phyloP scores from a whole-genome alignment of 1,140 invertebrate species.

The Hyles euphorbiae region DNA sequence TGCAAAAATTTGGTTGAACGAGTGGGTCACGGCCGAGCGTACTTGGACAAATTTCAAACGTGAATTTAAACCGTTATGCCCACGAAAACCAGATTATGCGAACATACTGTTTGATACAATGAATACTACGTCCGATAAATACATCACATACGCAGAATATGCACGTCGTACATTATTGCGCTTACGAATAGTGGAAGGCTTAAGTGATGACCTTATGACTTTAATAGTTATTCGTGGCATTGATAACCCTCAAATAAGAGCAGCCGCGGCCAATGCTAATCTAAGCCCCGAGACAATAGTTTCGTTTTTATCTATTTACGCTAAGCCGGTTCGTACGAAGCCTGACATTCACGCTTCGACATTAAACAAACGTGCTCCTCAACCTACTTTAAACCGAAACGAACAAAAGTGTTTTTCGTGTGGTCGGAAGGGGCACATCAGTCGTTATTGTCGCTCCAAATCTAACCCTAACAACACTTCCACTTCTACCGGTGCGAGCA shows the following conservation, averaged over 20 bases:
- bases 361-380: too few relatives aligned
- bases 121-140: constrained; percentile 9
- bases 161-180: constrained; percentile 4
- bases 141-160: constrained; percentile 3
- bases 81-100: constrained; percentile 7
- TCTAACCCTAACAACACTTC: background rate
- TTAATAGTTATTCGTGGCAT: constrained; percentile 9
- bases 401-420: too few relatives aligned
- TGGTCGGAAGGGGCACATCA: too few relatives aligned
- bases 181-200: constrained; percentile 6
- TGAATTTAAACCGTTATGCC: constrained; percentile 6
- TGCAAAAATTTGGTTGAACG: constrained; percentile 5
- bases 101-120: constrained; percentile 8
- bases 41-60: constrained; percentile 4
- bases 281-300: constrained; percentile 1
- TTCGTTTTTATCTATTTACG: constrained; percentile 9
- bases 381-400: too few relatives aligned
- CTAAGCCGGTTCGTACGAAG: background rate
- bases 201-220: constrained; percentile 1
- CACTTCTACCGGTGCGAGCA: constrained; percentile 44
- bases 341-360: too few relatives aligned
- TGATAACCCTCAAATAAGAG: constrained; percentile 3
- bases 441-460: too few relatives aligned
- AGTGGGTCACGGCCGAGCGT: constrained; percentile 7
- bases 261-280: constrained; percentile 6